These are phyloP conservation scores for Synergus itoensis DNA, from an alignment of 2,888 invertebrate species.

Conservation along the genomic window DNA sequence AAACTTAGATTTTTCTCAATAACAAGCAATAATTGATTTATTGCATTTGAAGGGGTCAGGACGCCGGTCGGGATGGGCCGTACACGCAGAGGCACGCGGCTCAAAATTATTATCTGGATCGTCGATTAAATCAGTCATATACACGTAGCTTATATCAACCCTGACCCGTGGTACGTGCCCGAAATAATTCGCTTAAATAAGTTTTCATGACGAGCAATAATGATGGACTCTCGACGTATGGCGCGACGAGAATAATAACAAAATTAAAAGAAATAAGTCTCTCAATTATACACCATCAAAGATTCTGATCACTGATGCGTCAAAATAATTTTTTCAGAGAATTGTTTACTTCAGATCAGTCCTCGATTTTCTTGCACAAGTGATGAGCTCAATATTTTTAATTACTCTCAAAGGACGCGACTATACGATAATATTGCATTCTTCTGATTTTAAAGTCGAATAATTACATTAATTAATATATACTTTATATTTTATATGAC, in stretches of 20 bases:
- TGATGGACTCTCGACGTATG: conserved; percentile 11
- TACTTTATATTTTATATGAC: too few relatives aligned
- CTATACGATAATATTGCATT: neutral
- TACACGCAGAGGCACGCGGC: conserved; percentile 61
- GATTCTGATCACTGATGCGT: neutral
- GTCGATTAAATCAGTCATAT: conserved; percentile 44
- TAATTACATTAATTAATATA: too few relatives aligned
- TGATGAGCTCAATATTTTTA: neutral
- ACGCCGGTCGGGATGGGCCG: conserved; percentile 52
- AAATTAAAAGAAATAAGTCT: conserved; percentile 23
- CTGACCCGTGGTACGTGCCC: conserved; percentile 57
- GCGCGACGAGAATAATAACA: conserved; percentile 32
- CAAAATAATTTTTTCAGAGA: neutral
- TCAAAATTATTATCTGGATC: conserved; percentile 51
- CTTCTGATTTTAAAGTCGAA: too few relatives aligned
- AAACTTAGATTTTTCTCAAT: conserved; percentile 72
- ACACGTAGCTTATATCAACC: conserved; percentile 48
- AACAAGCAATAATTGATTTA: conserved; percentile 72
- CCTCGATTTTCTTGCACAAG: too few relatives aligned
- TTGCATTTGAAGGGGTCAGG: conserved; percentile 63
- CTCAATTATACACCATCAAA: neutral
- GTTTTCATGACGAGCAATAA: conserved; percentile 40
- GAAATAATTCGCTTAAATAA: conserved; percentile 49
- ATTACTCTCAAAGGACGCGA: neutral
- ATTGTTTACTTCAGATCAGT: neutral